Conservation (phyloP, 2,888 invertebrate genomes). For the Ceriagrion tenellum region DNA sequence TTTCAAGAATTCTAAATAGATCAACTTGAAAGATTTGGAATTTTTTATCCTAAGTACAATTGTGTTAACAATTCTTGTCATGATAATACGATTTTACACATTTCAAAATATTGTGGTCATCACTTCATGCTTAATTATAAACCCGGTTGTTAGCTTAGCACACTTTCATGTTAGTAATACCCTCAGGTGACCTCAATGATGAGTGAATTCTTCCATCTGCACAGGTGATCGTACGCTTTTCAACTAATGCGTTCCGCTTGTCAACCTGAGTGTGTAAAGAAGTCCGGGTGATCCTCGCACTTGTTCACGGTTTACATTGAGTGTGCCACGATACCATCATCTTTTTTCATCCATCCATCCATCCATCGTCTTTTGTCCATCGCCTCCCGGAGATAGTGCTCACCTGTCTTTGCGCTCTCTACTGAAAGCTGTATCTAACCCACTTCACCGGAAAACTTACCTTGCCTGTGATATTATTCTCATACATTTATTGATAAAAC, state of each 20-base stretch:
- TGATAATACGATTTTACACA: background rate
- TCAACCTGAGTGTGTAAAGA: background rate
- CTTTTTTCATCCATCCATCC: too few relatives aligned
- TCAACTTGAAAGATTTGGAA: too few relatives aligned
- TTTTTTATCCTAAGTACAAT: too few relatives aligned
- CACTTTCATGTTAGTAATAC: background rate
- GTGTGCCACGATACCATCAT: background rate
- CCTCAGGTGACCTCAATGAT: background rate
- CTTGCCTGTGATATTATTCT: background rate
- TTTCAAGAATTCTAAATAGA: too few relatives aligned
- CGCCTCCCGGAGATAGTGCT: background rate
- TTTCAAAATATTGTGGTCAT: background rate
- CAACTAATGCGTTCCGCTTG: constrained; percentile 30
- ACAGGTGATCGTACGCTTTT: background rate
- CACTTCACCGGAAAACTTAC: background rate
- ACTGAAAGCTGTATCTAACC: background rate
- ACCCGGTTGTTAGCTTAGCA: background rate
- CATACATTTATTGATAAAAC: too few relatives aligned
- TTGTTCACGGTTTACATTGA: background rate
- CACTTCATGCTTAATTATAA: background rate
- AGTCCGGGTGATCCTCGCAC: background rate
- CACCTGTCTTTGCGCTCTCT: background rate
- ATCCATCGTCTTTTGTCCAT: background rate
- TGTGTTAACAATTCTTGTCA: too few relatives aligned
- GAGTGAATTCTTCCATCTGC: background rate